Evolutionary conservation across 2,797 vertebrate genomes (phyloP).

Genomic region (Pangasius mekongensis): DNA sequence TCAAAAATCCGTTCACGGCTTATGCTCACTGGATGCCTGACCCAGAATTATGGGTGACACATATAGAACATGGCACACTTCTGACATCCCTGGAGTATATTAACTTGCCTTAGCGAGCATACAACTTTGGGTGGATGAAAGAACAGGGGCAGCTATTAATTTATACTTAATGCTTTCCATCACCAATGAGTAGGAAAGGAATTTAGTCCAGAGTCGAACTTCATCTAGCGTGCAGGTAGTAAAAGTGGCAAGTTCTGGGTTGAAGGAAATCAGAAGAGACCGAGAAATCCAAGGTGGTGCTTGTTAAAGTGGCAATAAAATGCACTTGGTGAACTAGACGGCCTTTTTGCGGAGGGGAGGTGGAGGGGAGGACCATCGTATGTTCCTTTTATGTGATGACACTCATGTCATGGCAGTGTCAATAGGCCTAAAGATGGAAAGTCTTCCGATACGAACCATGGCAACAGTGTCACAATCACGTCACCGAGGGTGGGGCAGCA

Average conservation of each 20-base stretch:
- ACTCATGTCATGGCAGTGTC: conserved; percentile 3
- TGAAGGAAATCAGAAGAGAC: background rate
- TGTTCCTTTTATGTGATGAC: background rate
- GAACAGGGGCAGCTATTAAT: conserved; percentile 4
- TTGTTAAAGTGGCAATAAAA: conserved; percentile 47
- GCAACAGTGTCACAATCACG: conserved; percentile 74
- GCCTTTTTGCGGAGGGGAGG: background rate
- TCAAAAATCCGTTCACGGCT: background rate
- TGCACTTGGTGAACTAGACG: conserved; percentile 18
- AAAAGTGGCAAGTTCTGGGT: background rate
- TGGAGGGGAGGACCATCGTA: background rate
- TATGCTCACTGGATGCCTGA: conserved; percentile 23
- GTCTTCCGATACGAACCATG: conserved; percentile 75
- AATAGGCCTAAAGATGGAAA: conserved; percentile 53
- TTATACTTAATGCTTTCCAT: conserved; percentile 8
- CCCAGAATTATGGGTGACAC: conserved; percentile 38
- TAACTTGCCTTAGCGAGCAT: conserved; percentile 8
- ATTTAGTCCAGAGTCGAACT: background rate
- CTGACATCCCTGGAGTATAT: conserved; percentile 23
- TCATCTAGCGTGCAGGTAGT: background rate
- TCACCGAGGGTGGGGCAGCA: conserved; percentile 59
- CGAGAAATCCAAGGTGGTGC: background rate
- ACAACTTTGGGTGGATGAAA: conserved; percentile 9
- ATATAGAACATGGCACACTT: conserved; percentile 49
- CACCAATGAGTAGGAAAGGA: background rate